Conservation (phyloP, 2,113 vertebrate species). For the Pomatorhinus ruficollis region DNA sequence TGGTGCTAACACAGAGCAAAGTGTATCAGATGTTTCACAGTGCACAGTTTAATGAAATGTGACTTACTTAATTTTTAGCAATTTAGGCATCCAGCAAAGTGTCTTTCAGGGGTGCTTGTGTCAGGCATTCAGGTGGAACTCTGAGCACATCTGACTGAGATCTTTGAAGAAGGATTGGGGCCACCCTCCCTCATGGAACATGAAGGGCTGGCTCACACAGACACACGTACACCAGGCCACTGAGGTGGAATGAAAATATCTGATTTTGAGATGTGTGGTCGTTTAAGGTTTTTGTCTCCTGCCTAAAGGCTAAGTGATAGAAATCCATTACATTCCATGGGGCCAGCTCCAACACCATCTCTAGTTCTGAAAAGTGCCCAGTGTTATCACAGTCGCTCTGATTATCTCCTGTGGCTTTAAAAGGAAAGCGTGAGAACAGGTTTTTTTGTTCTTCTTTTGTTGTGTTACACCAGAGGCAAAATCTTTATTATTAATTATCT, state of each 20-base stretch:
- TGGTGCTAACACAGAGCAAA: background rate
- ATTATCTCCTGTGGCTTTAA: background rate
- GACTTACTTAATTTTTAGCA: background rate
- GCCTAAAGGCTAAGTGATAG: background rate
- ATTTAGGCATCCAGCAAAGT: background rate
- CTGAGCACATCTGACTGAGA: background rate
- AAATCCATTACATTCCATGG: background rate
- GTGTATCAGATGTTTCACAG: background rate
- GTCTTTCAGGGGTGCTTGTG: background rate
- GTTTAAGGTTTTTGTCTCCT: background rate
- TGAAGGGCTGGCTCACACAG: background rate
- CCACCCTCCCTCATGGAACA: fast-evolving
- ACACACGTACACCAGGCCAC: fast-evolving
- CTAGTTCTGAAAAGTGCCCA: background rate
- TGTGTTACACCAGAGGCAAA: background rate
- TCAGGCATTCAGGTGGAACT: background rate
- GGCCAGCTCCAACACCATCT: background rate
- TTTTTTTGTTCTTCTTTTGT: background rate
- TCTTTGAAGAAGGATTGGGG: background rate
- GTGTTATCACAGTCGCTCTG: fast-evolving
- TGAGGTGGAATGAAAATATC: background rate
- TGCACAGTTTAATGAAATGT: background rate
- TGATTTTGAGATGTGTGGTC: background rate
- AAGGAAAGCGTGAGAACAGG: background rate
- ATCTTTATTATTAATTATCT: background rate